A percentile compares a stretch with the other conserved stretches of the same genome.
phyloP scores from a whole-genome alignment of 2,888 invertebrate genomes.

The Caenorhabditis sp. region DNA sequence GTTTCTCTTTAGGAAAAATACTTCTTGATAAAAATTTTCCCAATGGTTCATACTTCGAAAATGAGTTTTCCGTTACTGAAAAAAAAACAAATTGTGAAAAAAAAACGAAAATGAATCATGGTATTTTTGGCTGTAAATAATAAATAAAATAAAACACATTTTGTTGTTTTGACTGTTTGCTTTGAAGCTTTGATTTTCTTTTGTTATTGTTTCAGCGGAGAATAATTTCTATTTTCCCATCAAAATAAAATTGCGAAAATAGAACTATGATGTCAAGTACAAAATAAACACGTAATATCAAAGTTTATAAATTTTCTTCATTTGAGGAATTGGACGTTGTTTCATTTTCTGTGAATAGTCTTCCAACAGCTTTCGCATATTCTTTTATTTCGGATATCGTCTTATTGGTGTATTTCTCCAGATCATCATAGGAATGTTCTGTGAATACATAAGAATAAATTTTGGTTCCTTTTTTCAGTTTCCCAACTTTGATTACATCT shows the following conservation, averaged over 20 bases:
- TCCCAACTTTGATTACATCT: constrained; percentile 10
- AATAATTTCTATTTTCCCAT: background rate
- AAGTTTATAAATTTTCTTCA: constrained; percentile 6
- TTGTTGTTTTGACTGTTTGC: background rate
- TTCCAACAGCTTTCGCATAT: constrained; percentile 15
- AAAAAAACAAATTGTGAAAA: background rate
- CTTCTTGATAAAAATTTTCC: constrained; percentile 24
- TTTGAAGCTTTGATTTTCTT: background rate
- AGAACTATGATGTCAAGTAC: background rate
- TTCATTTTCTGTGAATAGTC: constrained; percentile 11
- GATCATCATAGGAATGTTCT: constrained; percentile 18
- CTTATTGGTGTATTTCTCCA: constrained; percentile 11
- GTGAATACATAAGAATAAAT: constrained; percentile 39
- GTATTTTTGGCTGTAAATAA: background rate
- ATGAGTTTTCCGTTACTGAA: too few species aligned
- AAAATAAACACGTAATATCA: constrained; percentile 3
- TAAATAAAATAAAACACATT: background rate
- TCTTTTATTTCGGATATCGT: constrained; percentile 15
- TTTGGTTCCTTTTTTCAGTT: constrained; percentile 30
- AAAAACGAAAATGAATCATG: constrained; percentile 2
- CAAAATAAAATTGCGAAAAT: background rate
- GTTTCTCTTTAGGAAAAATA: constrained; percentile 24
- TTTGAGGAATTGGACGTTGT: constrained; percentile 14
- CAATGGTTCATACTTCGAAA: background rate
- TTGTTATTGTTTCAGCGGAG: background rate